Evolutionary conservation across 2,797 vertebrate genomes (phyloP).

Genomic region (Cephalopachus bancanus): DNA sequence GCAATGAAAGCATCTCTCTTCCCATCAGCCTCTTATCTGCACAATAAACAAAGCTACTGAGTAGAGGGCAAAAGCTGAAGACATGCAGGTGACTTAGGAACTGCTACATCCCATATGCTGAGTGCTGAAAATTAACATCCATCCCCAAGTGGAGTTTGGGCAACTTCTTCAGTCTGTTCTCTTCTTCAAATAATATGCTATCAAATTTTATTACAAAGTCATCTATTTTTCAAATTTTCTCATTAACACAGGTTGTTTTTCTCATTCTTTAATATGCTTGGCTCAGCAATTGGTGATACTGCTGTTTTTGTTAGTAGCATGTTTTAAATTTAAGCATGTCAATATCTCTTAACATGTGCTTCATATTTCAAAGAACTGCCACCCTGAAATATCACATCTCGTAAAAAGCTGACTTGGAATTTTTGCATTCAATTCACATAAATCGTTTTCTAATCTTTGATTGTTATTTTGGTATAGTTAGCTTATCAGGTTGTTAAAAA

Average conservation of each 20-base stretch:
- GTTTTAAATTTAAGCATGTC: slow-evolving; percentile 34
- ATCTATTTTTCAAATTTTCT: not conserved
- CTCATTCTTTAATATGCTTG: not conserved
- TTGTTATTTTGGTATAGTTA: slow-evolving; percentile 36
- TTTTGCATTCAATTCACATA: slow-evolving; percentile 14
- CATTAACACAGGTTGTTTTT: not conserved
- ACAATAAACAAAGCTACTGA: slow-evolving; percentile 83
- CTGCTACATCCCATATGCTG: not conserved
- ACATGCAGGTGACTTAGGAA: slow-evolving; percentile 81
- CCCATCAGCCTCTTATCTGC: slow-evolving; percentile 79
- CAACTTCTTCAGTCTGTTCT: not conserved
- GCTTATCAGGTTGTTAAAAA: slow-evolving; percentile 17
- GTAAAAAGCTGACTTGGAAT: slow-evolving; percentile 28
- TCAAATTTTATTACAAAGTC: slow-evolving; percentile 15
- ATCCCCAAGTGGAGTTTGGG: not conserved
- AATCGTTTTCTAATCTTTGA: not conserved
- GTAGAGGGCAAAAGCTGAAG: slow-evolving; percentile 69
- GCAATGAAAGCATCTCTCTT: slow-evolving; percentile 84
- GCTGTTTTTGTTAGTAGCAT: not conserved
- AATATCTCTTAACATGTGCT: not conserved
- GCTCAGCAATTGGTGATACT: not conserved
- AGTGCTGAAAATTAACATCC: slow-evolving; percentile 10
- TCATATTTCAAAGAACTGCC: slow-evolving; percentile 24
- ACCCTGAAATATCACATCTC: not conserved
- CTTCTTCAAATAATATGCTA: not conserved